phyloP scores from a whole-genome alignment of 1,140 invertebrate genomes.

The Ladona fulva region DNA sequence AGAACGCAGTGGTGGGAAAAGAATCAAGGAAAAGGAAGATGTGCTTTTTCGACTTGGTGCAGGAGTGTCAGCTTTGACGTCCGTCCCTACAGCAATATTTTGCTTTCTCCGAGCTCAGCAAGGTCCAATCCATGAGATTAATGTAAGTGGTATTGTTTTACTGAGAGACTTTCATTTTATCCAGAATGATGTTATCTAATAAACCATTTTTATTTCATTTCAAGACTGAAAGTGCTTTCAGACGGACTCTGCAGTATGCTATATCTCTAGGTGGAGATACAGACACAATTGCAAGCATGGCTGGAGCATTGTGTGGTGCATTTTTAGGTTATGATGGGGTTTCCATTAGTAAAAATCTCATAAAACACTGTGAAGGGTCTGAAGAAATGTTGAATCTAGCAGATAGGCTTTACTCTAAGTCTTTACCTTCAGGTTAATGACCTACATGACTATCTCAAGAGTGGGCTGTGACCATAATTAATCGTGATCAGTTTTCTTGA shows the following conservation, averaged over 20 bases:
- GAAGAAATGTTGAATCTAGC: conserved; percentile 42
- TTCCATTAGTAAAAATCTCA: conserved; percentile 45
- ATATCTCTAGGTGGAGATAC: conserved; percentile 70
- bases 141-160: conserved; percentile 34
- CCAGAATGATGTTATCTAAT: neutral
- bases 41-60: conserved; percentile 51
- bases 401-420: conserved; percentile 35
- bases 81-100: conserved; percentile 69
- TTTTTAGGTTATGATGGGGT: conserved; percentile 49
- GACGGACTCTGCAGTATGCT: conserved; percentile 56
- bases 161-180: neutral
- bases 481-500: too few relatives aligned
- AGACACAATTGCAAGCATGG: conserved; percentile 72
- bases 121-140: conserved; percentile 44
- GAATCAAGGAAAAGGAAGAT: conserved; percentile 34
- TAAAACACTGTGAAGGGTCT: conserved; percentile 53
- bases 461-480: too few relatives aligned
- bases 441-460: too few relatives aligned
- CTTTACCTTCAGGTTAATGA: conserved; percentile 5
- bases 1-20: conserved; percentile 28
- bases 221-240: conserved; percentile 45
- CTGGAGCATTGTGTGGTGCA: conserved; percentile 65
- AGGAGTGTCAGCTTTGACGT: conserved; percentile 52
- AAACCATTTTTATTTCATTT: conserved; percentile 16
- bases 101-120: conserved; percentile 54